Evolutionary conservation across 2,113 vertebrate species (phyloP).

Genomic region (Tachysurus vachellii): DNA sequence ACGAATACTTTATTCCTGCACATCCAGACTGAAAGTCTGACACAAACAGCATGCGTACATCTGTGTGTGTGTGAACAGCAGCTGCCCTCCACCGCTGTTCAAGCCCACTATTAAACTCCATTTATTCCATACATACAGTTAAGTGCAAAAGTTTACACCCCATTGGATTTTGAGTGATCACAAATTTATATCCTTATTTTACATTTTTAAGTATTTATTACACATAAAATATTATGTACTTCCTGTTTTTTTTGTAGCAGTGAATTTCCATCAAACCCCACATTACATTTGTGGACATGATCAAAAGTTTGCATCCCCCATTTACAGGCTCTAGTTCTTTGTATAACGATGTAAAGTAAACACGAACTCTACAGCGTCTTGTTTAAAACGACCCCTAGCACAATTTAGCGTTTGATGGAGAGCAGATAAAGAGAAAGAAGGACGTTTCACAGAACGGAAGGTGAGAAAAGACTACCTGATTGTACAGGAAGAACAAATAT

Average conservation of each 20-base stretch:
- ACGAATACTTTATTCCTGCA: background rate
- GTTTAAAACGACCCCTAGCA: no score
- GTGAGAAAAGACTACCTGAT: no score
- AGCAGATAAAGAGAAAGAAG: no score
- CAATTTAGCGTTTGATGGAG: no score
- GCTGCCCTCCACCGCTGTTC: conserved; percentile 39
- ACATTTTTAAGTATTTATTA: no score
- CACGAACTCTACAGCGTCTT: background rate
- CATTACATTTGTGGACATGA: background rate
- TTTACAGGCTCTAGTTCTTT: background rate
- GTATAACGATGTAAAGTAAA: background rate
- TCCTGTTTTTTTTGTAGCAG: no score
- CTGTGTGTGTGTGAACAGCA: conserved; percentile 43
- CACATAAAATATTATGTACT: no score
- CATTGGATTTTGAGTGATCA: background rate
- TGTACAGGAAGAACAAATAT: no score
- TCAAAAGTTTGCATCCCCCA: background rate
- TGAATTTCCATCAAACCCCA: background rate
- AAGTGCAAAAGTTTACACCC: background rate
- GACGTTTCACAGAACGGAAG: no score
- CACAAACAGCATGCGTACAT: background rate
- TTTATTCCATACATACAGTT: background rate
- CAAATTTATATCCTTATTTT: background rate
- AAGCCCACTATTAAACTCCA: background rate
- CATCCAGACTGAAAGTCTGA: background rate